Conservation (phyloP, 2,888 invertebrate genomes). For the Leucophora obtusa region DNA sequence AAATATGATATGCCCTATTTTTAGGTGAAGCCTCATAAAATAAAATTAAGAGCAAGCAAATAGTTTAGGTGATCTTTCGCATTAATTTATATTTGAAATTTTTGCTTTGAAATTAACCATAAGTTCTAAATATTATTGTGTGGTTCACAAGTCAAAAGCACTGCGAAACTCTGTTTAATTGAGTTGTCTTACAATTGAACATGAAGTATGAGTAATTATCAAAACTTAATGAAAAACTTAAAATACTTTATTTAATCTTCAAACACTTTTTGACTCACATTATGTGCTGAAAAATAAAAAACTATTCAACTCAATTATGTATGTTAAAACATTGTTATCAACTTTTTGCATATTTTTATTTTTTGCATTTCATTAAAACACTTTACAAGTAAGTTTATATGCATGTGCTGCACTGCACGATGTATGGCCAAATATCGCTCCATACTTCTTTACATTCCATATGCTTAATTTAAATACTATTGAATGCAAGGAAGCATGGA, state of each 20-base stretch:
- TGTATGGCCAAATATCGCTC: conserved; percentile 77
- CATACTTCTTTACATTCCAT: conserved; percentile 80
- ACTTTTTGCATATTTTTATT: conserved; percentile 32
- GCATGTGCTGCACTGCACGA: conserved; percentile 12
- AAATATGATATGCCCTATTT: too few relatives aligned
- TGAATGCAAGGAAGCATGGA: conserved; percentile 80
- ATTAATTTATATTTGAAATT: too few relatives aligned
- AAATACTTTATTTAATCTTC: conserved; percentile 52
- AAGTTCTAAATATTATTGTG: too few relatives aligned
- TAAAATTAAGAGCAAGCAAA: too few relatives aligned
- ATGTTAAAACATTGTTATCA: conserved; percentile 50
- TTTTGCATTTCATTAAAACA: conserved; percentile 25
- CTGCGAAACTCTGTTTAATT: too few relatives aligned
- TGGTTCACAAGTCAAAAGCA: too few relatives aligned
- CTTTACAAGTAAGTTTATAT: neutral
- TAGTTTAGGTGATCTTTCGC: too few relatives aligned
- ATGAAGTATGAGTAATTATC: conserved; percentile 43
- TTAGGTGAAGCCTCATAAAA: too few relatives aligned
- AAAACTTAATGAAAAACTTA: conserved; percentile 20
- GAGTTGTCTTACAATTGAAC: neutral
- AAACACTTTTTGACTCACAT: conserved; percentile 28
- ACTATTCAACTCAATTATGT: conserved; percentile 39
- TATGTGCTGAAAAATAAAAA: neutral
- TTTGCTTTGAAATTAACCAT: too few relatives aligned
- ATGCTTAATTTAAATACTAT: conserved; percentile 78